Evolutionary conservation across 2,797 vertebrate species (phyloP).

Genomic region (Danio aesculapii): DNA sequence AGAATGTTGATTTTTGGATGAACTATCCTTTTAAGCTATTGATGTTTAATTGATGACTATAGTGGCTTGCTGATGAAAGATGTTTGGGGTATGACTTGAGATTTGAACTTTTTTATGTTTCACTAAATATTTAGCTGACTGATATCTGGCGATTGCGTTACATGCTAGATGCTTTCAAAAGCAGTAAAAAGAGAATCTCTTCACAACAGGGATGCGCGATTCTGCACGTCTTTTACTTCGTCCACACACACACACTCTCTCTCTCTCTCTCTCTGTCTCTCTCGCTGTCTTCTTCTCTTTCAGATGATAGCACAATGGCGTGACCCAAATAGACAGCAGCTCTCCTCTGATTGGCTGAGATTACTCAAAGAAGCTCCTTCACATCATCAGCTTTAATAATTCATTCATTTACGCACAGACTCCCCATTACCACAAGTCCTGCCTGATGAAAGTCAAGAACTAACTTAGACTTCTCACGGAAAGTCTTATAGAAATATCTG

Average conservation of each 20-base stretch:
- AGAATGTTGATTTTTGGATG: too few species aligned
- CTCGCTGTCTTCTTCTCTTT: constrained; percentile 43
- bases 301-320: constrained; percentile 49
- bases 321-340: constrained; percentile 63
- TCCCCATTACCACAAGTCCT: constrained; percentile 24
- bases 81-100: not conserved
- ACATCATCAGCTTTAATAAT: constrained; percentile 64
- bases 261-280: not conserved
- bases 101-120: not conserved
- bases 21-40: not conserved
- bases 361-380: constrained; percentile 56
- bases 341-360: constrained; percentile 67
- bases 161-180: not conserved
- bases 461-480: constrained; percentile 11
- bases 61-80: constrained; percentile 12
- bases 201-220: not conserved
- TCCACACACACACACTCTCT: not conserved
- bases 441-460: constrained; percentile 5
- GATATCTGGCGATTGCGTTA: not conserved
- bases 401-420: constrained; percentile 57
- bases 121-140: constrained; percentile 1
- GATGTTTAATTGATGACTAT: constrained; percentile 25
- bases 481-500: not conserved
- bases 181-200: not conserved
- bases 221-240: constrained; percentile 15